Base-by-base conservation (phyloP, 2,113 vertebrate genomes). In the Pao palembangensis region DNA sequence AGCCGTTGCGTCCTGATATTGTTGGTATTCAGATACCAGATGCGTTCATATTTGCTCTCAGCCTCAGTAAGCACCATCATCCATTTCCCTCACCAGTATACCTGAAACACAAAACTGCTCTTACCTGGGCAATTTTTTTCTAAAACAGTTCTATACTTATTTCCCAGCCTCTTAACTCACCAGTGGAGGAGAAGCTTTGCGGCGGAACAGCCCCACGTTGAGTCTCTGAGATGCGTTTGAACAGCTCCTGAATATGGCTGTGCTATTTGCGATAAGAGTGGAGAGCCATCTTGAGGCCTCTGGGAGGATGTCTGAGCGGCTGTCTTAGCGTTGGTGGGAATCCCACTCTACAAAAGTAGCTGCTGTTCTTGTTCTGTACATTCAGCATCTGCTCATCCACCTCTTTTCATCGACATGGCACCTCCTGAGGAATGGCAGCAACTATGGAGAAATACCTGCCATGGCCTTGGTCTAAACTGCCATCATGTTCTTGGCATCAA, bases 221-320 rank as follows among this genome's bases (percentile, higher is more conserved):
- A 0, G 93, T 93, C 91, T 94, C 93, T 0, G 92, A 83, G 94
- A 93, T 58, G n/a, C 92, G 91, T 61, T 92, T 94, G 91, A 94
- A 94, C 55, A 93, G 89, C 88, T 94, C 84, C 62, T 86, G 95
- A 66, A n/a, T n/a, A 96, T 96, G 87, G 95, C 95, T 0, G 94
- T 96, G 90, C 93, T 95, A 81, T 96, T 96, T 31, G 94, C 94
- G 0, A 96, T 96, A 81, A 96, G 96, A 10, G 94, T 95, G 66
- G 92, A 89, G 0, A n/a, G 94, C 92, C 95, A 97, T 97, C 89
- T 96, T 96, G 28, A 96, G 92, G 1, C 95, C 95, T 0, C 94
- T 93, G 0, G 95, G 95, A 0, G 95, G 84, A 98, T 98, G 90
- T 98, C 95, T 0, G 95, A 98, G 91, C n/a, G n/a, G n/a, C n/a